Evolutionary conservation across 2,888 invertebrate species (phyloP).

Genomic region (Bruchidius siliquastri): DNA sequence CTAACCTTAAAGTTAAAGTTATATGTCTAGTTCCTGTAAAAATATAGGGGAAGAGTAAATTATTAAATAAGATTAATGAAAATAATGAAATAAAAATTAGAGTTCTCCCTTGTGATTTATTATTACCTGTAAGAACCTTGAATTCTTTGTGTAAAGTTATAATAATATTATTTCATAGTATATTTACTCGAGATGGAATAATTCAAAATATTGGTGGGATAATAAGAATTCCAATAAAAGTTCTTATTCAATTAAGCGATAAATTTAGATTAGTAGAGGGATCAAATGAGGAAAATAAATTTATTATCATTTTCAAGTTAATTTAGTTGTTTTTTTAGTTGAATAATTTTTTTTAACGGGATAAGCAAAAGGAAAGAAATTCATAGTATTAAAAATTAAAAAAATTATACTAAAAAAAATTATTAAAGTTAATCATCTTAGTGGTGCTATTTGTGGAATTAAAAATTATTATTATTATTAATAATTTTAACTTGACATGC

Average conservation of each 20-base stretch:
- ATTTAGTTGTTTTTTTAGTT: constrained; percentile 34
- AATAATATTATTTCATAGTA: constrained; percentile 51
- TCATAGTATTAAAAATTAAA: constrained; percentile 52
- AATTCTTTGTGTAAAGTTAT: constrained; percentile 54
- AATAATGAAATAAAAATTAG: constrained; percentile 48
- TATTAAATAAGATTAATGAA: constrained; percentile 59
- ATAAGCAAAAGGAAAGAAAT: constrained; percentile 38
- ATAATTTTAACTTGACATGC: constrained; percentile 65
- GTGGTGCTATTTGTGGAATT: constrained; percentile 65
- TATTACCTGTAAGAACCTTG: constrained; percentile 50
- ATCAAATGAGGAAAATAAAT: constrained; percentile 65
- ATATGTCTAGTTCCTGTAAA: constrained; percentile 66
- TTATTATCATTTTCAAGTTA: constrained; percentile 62
- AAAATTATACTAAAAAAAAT: constrained; percentile 45
- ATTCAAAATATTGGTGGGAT: constrained; percentile 54
- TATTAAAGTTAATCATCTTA: constrained; percentile 51
- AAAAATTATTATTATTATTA: constrained; percentile 55
- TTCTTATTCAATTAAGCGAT: constrained; percentile 59
- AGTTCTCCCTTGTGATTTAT: constrained; percentile 43
- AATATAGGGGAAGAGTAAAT: constrained; percentile 67
- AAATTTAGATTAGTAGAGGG: constrained; percentile 53
- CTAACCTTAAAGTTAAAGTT: constrained; percentile 53
- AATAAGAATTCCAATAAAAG: constrained; percentile 51
- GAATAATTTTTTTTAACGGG: constrained; percentile 26
- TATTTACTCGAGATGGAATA: constrained; percentile 51